Base-by-base conservation (phyloP, 2,797 vertebrate genomes). In the Perodicticus potto region DNA sequence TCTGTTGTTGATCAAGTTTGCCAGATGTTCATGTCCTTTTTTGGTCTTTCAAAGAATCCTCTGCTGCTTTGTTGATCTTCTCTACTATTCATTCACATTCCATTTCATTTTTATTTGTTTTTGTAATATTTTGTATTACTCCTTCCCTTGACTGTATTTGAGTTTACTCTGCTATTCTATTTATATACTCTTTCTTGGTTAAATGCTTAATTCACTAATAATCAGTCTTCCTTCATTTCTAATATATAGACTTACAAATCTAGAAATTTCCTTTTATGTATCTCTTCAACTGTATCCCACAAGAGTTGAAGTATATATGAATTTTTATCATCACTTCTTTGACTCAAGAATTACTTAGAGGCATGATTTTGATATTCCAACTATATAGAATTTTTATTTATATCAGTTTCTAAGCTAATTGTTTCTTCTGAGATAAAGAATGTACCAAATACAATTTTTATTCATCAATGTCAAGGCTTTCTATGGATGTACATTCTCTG, bases 161-260 rank as follows among this genome's bases (percentile, higher is more conserved):
- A 10, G 34, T 65, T 96, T 87, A 45, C 8, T 96, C 16, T 90
- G n/a, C 23, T 96, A 73, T 53, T 84, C n/a, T 74, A 80, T 70
- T 86, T 77, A 80, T 22, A 70, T 23, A 4, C 14, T 53, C 14
- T 5, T 82, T 83, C 80, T 86, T 45, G n/a, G 27, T 57, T 84
- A 61, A 83, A 81, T 72, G 27, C 0, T 86, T 76, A 88, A n/a
- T 49, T 87, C 23, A 69, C 59, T 63, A 89, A 74, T 49, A 61
- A n/a, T 32, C 53, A 96, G 10, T n/a, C 40, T 91, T 90, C 25
- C 40, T 93, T 88, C 32, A 80, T 59, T 86, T 93, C 65, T 78
- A 90, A 94, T 32, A 86, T 3, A n/a, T 92, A 8, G 13, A 73
- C 59, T 90, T 82, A 40, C 32, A 29, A 95, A 57, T 55, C 63